Evolutionary conservation across 2,888 invertebrate genomes (phyloP), one percentile per base, ranked within the genome.

Genomic region (Allophyes oxyacanthae): DNA sequence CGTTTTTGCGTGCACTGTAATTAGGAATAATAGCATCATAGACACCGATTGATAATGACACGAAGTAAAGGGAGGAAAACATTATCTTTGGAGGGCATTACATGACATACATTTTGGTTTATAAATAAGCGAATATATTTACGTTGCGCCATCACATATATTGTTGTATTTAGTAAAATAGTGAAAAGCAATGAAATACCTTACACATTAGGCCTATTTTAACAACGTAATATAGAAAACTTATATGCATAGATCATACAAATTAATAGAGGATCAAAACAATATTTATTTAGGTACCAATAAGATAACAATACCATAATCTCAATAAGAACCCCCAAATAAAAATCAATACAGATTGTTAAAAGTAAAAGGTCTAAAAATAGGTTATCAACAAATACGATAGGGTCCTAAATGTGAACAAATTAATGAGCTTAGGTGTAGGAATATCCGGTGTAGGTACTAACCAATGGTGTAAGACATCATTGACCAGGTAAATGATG

Each of bases 401-500:
- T 53, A 64, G 48, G 56, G 59, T 42, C 66, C 64, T 54, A 41
- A 54, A 32, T 44, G 57, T 50, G 64, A 45, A 41, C 8, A 63
- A 55, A 20, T 20, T 20, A 20, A 68, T 74, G 63, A 61, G 10
- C 48, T 56, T 57, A 58, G 25, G 20, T 49, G 28, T 44, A 41
- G 38, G 53, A 41, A 32, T 54, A 34, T 26, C 44, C 30, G 5
- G 40, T 48, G 8, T 56, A 45, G 20, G 72, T 88, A 96, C 96
- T 96, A 96, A 98, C 98, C 98, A 98, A 94, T 99, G 99, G 92
- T 99, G 99, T 50, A 99, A 95, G 65, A 99, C 97, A 95, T 99
- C 99, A 94, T 99, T 99, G 81, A 99, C 98, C 83, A 99, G 95
- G 95, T 99, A 99, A 88, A 99, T 98, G 89, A 99, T 96, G 95